These are phyloP conservation scores for roundworm (Caenorhabditis elegans) DNA, from an alignment of 1,140 invertebrate species.

Conservation along the genomic window DNA sequence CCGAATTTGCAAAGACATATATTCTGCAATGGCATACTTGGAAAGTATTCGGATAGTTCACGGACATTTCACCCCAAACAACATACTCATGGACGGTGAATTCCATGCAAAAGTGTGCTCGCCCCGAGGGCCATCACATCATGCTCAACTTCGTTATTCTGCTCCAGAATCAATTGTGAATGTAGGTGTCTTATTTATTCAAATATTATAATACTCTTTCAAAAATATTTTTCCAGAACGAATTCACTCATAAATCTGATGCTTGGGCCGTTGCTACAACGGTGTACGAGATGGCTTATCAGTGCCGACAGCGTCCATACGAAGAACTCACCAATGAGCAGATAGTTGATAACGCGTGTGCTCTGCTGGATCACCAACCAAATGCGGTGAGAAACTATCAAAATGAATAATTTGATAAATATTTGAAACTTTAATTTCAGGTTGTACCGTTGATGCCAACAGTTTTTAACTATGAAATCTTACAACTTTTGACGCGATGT, in stretches of 20 bases:
- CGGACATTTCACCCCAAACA: slow-evolving; percentile 76
- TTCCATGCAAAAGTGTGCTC: slow-evolving; percentile 69
- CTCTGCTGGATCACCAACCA: not conserved
- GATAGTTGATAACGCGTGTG: slow-evolving; percentile 74
- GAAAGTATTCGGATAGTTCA: slow-evolving; percentile 79
- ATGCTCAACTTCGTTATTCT: slow-evolving; percentile 77
- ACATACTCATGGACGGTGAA: slow-evolving; percentile 65
- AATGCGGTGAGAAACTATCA: not conserved
- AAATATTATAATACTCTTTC: not conserved
- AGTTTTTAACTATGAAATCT: not conserved
- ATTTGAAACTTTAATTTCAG: not conserved
- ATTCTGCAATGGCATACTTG: slow-evolving; percentile 81
- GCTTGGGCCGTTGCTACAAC: slow-evolving; percentile 85
- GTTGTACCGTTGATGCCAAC: slow-evolving; percentile 4
- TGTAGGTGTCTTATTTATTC: slow-evolving; percentile 53
- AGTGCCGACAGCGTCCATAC: slow-evolving; percentile 75
- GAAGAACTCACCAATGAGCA: slow-evolving; percentile 75
- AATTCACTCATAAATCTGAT: slow-evolving; percentile 81
- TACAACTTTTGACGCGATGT: not conserved
- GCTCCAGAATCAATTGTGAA: slow-evolving; percentile 78
- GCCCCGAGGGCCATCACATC: slow-evolving; percentile 77
- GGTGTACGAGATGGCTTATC: slow-evolving; percentile 81
- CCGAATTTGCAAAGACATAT: slow-evolving; percentile 76
- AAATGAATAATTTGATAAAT: too few species aligned
- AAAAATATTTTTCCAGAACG: slow-evolving; percentile 69